phyloP scores from a whole-genome alignment of 2,113 vertebrate genomes.

The Willisornis vidua region DNA sequence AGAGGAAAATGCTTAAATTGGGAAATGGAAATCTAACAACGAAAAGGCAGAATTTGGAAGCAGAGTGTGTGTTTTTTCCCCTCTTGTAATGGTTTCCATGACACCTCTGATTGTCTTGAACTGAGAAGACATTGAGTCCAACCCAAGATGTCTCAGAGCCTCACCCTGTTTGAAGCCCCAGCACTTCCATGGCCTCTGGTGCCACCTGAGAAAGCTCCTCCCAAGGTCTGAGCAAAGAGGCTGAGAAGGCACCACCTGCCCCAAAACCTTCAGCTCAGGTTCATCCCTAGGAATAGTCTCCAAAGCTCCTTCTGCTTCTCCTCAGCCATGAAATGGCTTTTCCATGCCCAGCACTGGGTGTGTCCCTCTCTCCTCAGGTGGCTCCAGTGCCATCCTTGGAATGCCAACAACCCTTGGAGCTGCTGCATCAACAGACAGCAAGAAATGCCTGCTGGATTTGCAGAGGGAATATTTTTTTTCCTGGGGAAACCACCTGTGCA shows the following conservation, averaged over 20 bases:
- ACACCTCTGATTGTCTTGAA: background rate
- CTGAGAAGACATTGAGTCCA: too few species aligned
- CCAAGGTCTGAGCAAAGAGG: background rate
- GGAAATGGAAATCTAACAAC: background rate
- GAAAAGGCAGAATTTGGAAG: background rate
- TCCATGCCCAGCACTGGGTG: background rate
- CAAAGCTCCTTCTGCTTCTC: background rate
- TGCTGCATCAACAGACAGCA: background rate
- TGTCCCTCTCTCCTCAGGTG: background rate
- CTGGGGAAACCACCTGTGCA: background rate
- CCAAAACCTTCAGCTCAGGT: accelerated
- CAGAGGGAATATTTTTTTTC: background rate
- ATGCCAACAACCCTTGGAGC: background rate
- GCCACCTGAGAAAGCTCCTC: background rate
- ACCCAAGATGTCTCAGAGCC: background rate
- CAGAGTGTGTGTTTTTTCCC: background rate
- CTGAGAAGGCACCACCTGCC: background rate
- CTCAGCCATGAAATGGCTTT: background rate
- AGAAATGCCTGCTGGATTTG: background rate
- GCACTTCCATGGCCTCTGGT: background rate
- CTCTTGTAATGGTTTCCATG: background rate
- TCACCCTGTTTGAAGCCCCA: background rate
- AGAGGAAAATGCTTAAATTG: background rate
- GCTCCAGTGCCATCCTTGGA: background rate
- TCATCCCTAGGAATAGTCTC: background rate